Conservation (phyloP, 2,113 vertebrate genomes). For the Bos javanicus region DNA sequence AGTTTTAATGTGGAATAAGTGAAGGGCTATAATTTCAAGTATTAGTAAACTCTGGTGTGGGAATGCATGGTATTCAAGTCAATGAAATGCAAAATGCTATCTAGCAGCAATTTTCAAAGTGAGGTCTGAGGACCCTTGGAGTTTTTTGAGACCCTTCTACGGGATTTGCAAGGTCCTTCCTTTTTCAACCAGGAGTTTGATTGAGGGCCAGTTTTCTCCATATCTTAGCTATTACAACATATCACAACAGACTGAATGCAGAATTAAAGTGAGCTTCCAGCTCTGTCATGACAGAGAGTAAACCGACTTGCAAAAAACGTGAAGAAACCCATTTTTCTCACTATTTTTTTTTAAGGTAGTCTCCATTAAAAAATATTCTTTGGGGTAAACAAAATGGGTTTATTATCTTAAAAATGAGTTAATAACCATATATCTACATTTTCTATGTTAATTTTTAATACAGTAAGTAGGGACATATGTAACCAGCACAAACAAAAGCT, state of each 20-base stretch:
- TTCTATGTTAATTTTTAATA: neutral
- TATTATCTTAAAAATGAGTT: neutral
- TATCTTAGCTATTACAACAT: neutral
- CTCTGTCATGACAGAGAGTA: neutral
- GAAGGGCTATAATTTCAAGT: neutral
- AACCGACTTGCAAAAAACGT: neutral
- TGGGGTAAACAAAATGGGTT: neutral
- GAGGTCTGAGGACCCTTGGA: neutral
- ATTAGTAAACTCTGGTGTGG: neutral
- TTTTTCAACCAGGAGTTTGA: neutral
- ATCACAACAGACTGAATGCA: neutral
- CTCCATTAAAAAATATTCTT: neutral
- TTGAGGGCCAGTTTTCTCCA: neutral
- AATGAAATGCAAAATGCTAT: neutral
- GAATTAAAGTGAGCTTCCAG: neutral
- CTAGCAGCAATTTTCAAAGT: neutral
- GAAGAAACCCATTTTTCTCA: neutral
- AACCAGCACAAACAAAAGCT: neutral
- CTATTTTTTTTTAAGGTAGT: neutral
- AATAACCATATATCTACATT: neutral
- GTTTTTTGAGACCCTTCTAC: neutral
- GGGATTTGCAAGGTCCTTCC: neutral
- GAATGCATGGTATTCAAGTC: neutral
- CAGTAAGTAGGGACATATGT: neutral
- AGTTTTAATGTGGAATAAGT: conserved; percentile 39